phyloP scores from a whole-genome alignment of 1,140 invertebrate species.

The Neomicropteryx cornuta region DNA sequence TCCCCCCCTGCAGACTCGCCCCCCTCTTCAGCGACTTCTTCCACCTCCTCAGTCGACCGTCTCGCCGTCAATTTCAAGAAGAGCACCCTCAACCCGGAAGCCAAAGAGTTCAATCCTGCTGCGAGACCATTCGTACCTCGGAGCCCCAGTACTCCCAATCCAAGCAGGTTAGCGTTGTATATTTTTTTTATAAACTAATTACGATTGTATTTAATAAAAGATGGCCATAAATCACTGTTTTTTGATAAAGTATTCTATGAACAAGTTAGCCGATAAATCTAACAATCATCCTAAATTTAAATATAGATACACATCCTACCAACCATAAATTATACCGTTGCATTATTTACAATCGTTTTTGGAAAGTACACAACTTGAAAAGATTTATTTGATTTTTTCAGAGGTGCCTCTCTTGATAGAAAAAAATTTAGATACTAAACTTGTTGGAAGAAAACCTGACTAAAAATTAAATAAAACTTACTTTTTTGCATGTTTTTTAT shows the following conservation, averaged over 20 bases:
- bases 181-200: not conserved
- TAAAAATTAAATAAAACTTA: too few relatives aligned
- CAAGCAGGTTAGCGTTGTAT: constrained; percentile 29
- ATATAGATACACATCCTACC: too few relatives aligned
- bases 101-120: constrained; percentile 83
- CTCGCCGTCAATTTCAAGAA: constrained; percentile 55
- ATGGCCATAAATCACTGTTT: constrained; percentile 3
- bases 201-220: constrained; percentile 4
- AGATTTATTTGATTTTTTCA: too few relatives aligned
- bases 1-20: constrained; percentile 17
- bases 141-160: constrained; percentile 48
- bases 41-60: constrained; percentile 41
- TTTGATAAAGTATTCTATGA: constrained; percentile 1
- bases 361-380: too few relatives aligned
- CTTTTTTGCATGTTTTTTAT: too few relatives aligned
- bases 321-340: too few relatives aligned
- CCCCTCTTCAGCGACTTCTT: constrained; percentile 23
- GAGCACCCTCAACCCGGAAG: constrained; percentile 77
- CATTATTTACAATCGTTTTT: too few relatives aligned
- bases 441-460: too few relatives aligned
- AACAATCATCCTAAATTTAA: constrained; percentile 1
- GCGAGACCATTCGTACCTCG: constrained; percentile 79
- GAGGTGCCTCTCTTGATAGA: too few relatives aligned
- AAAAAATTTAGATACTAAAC: too few relatives aligned
- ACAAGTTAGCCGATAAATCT: not conserved